Conservation (phyloP, 2,797 vertebrate genomes). For the Catamblyrhynchus diadema region DNA sequence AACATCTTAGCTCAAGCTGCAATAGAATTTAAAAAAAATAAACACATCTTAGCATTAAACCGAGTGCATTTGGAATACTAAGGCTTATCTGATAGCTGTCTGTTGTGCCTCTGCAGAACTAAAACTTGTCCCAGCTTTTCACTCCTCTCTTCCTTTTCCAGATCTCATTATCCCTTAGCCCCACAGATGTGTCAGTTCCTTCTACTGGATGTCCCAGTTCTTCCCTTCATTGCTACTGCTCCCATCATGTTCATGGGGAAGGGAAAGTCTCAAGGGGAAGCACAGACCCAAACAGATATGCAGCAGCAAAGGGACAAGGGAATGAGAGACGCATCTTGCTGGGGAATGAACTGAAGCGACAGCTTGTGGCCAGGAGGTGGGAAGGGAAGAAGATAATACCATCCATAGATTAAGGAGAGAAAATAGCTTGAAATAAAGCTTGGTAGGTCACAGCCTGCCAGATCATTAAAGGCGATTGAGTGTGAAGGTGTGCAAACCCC, state of each 20-base stretch:
- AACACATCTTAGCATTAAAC: background rate
- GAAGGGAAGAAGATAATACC: background rate
- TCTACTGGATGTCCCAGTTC: background rate
- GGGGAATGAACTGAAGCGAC: background rate
- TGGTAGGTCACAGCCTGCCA: background rate
- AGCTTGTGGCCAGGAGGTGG: background rate
- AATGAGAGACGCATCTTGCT: background rate
- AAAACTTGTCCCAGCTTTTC: background rate
- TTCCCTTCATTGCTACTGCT: background rate
- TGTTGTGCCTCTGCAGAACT: background rate
- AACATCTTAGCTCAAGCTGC: background rate
- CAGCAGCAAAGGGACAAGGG: background rate
- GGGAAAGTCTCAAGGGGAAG: background rate
- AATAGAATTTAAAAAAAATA: background rate
- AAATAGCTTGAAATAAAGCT: background rate
- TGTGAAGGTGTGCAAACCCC: background rate
- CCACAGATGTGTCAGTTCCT: background rate
- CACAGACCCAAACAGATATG: background rate
- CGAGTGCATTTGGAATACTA: background rate
- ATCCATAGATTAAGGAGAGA: background rate
- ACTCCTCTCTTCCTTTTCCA: background rate
- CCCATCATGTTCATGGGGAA: fast-evolving
- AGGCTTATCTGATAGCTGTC: background rate
- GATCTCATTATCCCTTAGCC: background rate
- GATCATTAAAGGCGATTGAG: background rate